phyloP scores from a whole-genome alignment of 1,140 invertebrate species.

The Acromyrmex echinatior region DNA sequence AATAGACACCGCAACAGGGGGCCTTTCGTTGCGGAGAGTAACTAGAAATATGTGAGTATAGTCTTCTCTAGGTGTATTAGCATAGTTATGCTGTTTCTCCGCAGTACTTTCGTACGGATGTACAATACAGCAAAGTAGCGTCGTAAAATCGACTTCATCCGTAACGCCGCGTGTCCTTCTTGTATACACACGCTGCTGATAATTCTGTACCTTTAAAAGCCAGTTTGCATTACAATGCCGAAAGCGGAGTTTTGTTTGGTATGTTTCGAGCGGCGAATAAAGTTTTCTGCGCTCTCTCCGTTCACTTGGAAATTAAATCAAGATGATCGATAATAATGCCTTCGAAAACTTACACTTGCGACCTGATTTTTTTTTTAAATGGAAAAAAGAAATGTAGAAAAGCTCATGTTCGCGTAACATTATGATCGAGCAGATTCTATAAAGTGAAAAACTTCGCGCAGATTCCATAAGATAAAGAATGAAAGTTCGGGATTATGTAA shows the following conservation, averaged over 20 bases:
- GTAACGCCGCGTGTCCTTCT: slow-evolving; percentile 42
- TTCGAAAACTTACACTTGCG: slow-evolving; percentile 16
- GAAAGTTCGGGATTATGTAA: slow-evolving; percentile 61
- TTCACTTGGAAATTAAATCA: slow-evolving; percentile 20
- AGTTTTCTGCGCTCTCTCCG: neutral
- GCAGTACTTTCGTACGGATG: slow-evolving; percentile 35
- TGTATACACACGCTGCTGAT: neutral
- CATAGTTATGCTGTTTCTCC: slow-evolving; percentile 48
- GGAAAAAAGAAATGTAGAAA: neutral
- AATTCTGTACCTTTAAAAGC: neutral
- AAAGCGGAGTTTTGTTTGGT: slow-evolving; percentile 41
- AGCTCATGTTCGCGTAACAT: slow-evolving; percentile 33
- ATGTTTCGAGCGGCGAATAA: neutral
- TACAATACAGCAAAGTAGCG: slow-evolving; percentile 30
- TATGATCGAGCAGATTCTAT: slow-evolving; percentile 53
- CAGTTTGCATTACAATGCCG: slow-evolving; percentile 42
- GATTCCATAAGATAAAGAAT: slow-evolving; percentile 56
- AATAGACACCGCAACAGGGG: slow-evolving; percentile 63
- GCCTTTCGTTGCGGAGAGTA: slow-evolving; percentile 57
- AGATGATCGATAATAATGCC: slow-evolving; percentile 25
- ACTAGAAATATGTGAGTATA: slow-evolving; percentile 54
- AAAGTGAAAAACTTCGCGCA: slow-evolving; percentile 58
- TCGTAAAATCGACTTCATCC: slow-evolving; percentile 48
- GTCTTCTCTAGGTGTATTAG: slow-evolving; percentile 47
- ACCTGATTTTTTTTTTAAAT: slow-evolving; percentile 29